Base-by-base conservation (phyloP, 1,140 invertebrate genomes). In the Dendrolimus kikuchii region DNA sequence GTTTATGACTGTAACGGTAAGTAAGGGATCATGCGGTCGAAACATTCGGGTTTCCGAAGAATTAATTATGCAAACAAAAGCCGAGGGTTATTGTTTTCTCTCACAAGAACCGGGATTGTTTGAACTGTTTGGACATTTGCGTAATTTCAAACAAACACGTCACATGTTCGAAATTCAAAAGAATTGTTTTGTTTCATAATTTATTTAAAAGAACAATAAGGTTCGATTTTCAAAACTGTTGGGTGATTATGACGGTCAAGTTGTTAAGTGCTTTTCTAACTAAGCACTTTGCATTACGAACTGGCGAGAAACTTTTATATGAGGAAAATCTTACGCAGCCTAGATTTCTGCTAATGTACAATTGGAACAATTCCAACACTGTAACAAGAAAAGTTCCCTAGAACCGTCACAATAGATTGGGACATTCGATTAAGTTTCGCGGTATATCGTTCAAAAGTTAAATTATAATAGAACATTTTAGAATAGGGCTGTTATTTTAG, bases 41-140 rank as follows among this genome's bases (percentile, higher is more conserved):
- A 74, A 62, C 61, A 74, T 70, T 71, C 56, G 64, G 46, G 68
- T 64, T 77, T 71, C 59, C 59, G 40, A 66, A 69, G 68, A 77
- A 78, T 78, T 85, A 81, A 85, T 82, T 80, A 81, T 78, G 70
- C 67, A 72, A 77, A 77, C 74, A 77, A 75, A 77, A 75, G 57
- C 59, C 55, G 51, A 23, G 51, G 60, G 64, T 73, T 77, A 79
- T 83, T 81, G 78, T 80, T 68, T 74, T 62, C 70, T 66, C 51
- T 62, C 58, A 71, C 66, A 68, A 78, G 66, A 55, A 64, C 56
- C 46, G 42, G 58, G 55, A 65, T 62, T 81, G 74, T 84, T 84
- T 84, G 65, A 80, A 84, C 81, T 65, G 74, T 23, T 23, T 23
- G 23, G 23, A 23, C 23, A 23, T 81, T 86, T 84, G 81, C 81